Evolutionary conservation across 2,888 invertebrate genomes (phyloP), one percentile per base, ranked within the genome.

Genomic region (Eurytoma adleriae): DNA sequence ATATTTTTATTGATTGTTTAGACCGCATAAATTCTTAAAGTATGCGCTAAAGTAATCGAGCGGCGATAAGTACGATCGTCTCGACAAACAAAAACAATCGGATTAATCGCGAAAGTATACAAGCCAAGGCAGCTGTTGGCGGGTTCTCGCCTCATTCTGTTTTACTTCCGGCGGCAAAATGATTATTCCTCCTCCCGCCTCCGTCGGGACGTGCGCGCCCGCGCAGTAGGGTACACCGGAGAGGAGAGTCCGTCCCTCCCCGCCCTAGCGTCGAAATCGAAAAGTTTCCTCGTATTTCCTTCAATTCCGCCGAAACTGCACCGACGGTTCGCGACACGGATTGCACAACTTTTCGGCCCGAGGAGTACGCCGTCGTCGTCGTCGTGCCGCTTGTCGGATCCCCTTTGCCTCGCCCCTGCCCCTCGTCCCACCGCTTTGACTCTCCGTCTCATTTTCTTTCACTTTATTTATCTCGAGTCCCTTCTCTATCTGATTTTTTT

Each of bases 251-350:
- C 30, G 30, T 30, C 3, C 30, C 30, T 30, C 30, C 30, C 30
- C 13, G 2, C 59, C 12, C 24, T n/a, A 16, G 40, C 18, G 14
- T 40, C n/a, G 69, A 73, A 69, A 79, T 73, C 79, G 67, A 79
- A 79, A 79, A 68, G 59, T 79, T 79, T 73, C 61, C 68, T 68
- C 73, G 57, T 79, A 73, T 57, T 79, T 79, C 62, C 73, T 79
- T 78, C 72, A 57, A 72, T 57, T 68, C 30, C 20, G 54, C 61
- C 50, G 69, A 69, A 71, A 78, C 70, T 56, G 64, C 69, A 18
- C 27, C 27, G 30, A 30, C 67, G 68, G 73, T 66, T 59, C 59
- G 61, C 18, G 61, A 78, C 73, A 68, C 68, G 68, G 57, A 61
- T 73, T 57, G 68, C 78, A 59, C 30, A 78, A 78, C 72, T 78